Percentiles rank a stretch among this genome's conserved stretches.
These are phyloP conservation scores for Hirudo medicinalis DNA, from an alignment of 1,140 invertebrate genomes.

Conservation along the genomic window DNA sequence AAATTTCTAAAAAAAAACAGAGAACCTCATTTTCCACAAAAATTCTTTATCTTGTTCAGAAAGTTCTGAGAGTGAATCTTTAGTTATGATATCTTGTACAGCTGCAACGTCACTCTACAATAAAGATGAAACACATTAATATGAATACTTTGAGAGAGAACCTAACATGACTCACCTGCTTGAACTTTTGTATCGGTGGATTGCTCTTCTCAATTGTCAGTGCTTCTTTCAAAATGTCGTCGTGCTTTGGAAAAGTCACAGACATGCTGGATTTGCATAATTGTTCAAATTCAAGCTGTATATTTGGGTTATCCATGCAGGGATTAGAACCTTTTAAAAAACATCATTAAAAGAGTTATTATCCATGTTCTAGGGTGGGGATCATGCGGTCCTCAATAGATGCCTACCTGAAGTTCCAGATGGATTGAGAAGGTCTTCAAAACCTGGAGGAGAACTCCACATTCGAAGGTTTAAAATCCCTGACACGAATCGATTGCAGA, in stretches of 20 bases:
- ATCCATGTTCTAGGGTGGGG: neutral
- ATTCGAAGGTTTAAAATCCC: slow-evolving; percentile 75
- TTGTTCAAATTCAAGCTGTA: slow-evolving; percentile 62
- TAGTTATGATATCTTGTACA: slow-evolving; percentile 46
- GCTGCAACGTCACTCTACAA: slow-evolving; percentile 28
- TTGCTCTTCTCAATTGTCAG: slow-evolving; percentile 8
- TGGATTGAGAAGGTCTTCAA: slow-evolving; percentile 67
- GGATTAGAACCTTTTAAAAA: slow-evolving; percentile 64
- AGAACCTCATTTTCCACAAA: slow-evolving; percentile 64
- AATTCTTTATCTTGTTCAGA: slow-evolving; percentile 76
- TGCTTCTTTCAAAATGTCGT: slow-evolving; percentile 41
- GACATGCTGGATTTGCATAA: slow-evolving; percentile 27
- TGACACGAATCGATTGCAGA: slow-evolving; percentile 66
- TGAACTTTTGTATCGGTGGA: neutral
- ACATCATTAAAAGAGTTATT: neutral
- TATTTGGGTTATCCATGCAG: slow-evolving; percentile 59
- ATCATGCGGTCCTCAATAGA: neutral
- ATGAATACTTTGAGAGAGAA: neutral
- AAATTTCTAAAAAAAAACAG: no score
- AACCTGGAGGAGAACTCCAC: slow-evolving; percentile 76
- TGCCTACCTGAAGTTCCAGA: slow-evolving; percentile 53
- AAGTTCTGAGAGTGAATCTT: slow-evolving; percentile 72
- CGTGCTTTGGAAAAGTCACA: slow-evolving; percentile 42
- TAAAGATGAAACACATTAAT: neutral
- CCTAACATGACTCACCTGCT: neutral